Evolutionary conservation across 2,888 invertebrate species (phyloP).

Genomic region (Anodontia alba): DNA sequence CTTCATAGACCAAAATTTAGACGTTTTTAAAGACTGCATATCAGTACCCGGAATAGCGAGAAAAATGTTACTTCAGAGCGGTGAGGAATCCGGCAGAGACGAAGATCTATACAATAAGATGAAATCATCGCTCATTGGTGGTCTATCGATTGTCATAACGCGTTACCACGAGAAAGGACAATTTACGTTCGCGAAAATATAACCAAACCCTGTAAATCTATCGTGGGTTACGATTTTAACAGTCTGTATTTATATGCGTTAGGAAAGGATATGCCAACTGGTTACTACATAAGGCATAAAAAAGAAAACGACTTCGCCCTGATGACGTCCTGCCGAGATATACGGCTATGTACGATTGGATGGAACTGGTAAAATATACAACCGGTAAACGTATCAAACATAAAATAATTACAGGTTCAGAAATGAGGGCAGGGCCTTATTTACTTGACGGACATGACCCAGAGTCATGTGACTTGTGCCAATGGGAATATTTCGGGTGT

Average conservation of each 20-base stretch:
- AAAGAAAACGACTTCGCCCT: not conserved
- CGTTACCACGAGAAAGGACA: conserved; percentile 16
- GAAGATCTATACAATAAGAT: no score
- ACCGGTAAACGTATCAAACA: not conserved
- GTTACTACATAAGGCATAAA: not conserved
- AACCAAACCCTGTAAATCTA: conserved; percentile 24
- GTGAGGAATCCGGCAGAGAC: no score
- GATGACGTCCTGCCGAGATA: not conserved
- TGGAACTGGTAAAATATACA: not conserved
- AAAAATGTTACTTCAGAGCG: no score
- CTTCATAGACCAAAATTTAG: not conserved
- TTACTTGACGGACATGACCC: not conserved
- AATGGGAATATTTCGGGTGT: no score
- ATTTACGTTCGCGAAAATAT: conserved; percentile 2
- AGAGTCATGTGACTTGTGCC: no score
- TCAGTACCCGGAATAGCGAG: no score
- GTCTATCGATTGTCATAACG: conserved; percentile 30
- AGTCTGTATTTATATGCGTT: conserved; percentile 29
- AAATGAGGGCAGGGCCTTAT: not conserved
- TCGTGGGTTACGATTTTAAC: conserved; percentile 47
- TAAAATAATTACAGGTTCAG: not conserved
- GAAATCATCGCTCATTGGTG: no score
- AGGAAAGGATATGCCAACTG: not conserved
- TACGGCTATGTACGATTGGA: not conserved
- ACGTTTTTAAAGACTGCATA: no score